Conservation (phyloP, 2,888 invertebrate species). For the Balanococcus diminutus region DNA sequence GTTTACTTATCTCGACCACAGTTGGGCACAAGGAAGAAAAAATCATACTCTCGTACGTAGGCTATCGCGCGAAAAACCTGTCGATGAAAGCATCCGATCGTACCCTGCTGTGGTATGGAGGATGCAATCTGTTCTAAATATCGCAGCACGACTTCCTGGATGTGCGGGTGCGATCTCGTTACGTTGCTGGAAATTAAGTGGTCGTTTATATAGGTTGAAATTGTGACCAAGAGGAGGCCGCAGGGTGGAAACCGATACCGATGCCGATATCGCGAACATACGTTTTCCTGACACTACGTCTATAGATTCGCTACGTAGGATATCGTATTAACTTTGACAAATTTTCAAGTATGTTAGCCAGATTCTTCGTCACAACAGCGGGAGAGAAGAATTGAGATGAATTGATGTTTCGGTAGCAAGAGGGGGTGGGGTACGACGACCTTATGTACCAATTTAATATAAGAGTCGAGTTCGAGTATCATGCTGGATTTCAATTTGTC, state of each 20-base stretch:
- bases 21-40: not conserved
- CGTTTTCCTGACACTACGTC: constrained; percentile 11
- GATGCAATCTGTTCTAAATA: constrained; percentile 32
- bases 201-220: constrained; percentile 22
- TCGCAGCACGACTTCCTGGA: constrained; percentile 53
- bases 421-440: not conserved
- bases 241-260: too few relatives aligned
- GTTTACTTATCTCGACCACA: constrained; percentile 52
- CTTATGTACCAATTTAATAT: too few relatives aligned
- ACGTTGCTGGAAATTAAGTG: constrained; percentile 7
- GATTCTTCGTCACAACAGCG: not conserved
- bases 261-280: constrained; percentile 8
- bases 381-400: constrained; percentile 20
- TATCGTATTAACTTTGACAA: constrained; percentile 43
- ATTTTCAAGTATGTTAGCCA: constrained; percentile 6
- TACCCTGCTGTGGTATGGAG: constrained; percentile 46
- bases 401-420: not conserved
- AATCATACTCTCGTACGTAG: not conserved
- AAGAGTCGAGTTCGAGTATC: too few relatives aligned
- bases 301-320: not conserved
- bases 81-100: constrained; percentile 37
- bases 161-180: constrained; percentile 44
- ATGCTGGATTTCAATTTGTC: not conserved
- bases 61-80: constrained; percentile 27
- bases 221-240: not conserved